A percentile compares a stretch with the other conserved stretches of the same genome.
Evolutionary conservation across 2,113 vertebrate genomes (phyloP).

Genomic region (Etheostoma cragini): DNA sequence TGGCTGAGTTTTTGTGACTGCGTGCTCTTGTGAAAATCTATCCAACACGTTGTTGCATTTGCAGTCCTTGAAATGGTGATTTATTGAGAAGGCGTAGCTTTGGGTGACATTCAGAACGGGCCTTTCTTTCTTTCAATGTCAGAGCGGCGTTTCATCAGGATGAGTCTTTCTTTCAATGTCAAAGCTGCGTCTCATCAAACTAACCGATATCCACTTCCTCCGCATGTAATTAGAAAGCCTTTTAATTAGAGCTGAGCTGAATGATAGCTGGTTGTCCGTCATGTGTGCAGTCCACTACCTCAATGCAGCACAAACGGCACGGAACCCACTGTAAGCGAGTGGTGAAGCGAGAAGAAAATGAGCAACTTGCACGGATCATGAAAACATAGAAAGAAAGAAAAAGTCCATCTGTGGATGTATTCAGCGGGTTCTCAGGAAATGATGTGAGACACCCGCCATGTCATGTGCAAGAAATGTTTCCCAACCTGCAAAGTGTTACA

Average conservation of each 20-base stretch:
- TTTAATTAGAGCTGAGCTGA: slow-evolving; percentile 70
- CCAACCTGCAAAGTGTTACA: background rate
- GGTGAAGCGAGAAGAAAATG: background rate
- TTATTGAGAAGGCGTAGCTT: slow-evolving; percentile 45
- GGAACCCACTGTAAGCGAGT: background rate
- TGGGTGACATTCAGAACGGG: slow-evolving; percentile 52
- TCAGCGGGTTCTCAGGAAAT: background rate
- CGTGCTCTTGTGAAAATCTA: slow-evolving; percentile 7
- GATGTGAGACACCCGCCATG: background rate
- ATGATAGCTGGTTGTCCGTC: slow-evolving; percentile 57
- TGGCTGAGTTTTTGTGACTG: background rate
- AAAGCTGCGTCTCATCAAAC: slow-evolving; percentile 57
- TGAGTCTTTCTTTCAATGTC: slow-evolving; percentile 61
- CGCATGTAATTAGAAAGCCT: slow-evolving; percentile 57
- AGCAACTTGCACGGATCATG: background rate
- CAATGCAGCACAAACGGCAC: background rate
- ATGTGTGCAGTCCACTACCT: slow-evolving; percentile 12
- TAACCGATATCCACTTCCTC: slow-evolving; percentile 48
- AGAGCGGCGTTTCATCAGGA: slow-evolving; percentile 49
- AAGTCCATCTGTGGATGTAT: background rate
- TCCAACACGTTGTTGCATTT: slow-evolving; percentile 23
- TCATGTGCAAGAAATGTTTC: background rate
- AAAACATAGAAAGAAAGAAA: background rate
- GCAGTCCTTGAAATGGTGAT: slow-evolving; percentile 54
- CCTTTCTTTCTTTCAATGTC: slow-evolving; percentile 64